Evolutionary conservation across 1,140 invertebrate genomes (phyloP), one percentile per base, ranked within the genome.

Genomic region (Micrasema longulum): DNA sequence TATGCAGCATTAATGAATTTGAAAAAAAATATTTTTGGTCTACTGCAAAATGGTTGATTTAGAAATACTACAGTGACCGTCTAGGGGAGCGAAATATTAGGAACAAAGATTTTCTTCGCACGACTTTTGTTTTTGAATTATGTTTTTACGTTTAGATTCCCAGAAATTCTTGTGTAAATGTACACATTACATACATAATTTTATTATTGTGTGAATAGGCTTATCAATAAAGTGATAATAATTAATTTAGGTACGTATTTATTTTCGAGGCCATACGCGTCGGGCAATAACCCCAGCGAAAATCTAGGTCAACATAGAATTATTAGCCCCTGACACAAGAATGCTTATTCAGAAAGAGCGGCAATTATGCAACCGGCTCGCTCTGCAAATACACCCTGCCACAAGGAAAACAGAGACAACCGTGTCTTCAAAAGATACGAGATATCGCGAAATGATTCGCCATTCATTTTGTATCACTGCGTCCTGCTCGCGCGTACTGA

Each of bases 271-370:
- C 73, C 73, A 67, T 65, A 48, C 64, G 57, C 55, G 68, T 70
- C 69, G 73, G 73, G 62, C 73, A 71, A 68, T 71, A 75, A 75
- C 73, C 73, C 65, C 69, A 53, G 36, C 20, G 36, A 52, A 65
- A 68, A 75, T 71, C 73, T 75, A 71, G 73, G 73, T 75, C 73
- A 69, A 57, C 69, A 55, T 75, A 63, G 69, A 75, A 71, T 75
- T 71, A 64, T 47, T 55, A 18, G 43, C 60, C 60, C 73, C 69
- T 69, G 69, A 64, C 57, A 64, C 68, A 63, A 74, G 68, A 71
- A 66, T 70, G 69, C 64, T 60, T 64, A 41, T 47, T 53, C 43
- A 18, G 55, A 48, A 11, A 23, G 20, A 12, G 12, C 53, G n/a
- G 26, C 26, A 31, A 43, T 22, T 12, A 43, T 45, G 38, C 31